A percentile compares a stretch with the other conserved stretches of the same genome.
phyloP scores from a whole-genome alignment of 2,888 invertebrate genomes.

The Metallyticus violacea region DNA sequence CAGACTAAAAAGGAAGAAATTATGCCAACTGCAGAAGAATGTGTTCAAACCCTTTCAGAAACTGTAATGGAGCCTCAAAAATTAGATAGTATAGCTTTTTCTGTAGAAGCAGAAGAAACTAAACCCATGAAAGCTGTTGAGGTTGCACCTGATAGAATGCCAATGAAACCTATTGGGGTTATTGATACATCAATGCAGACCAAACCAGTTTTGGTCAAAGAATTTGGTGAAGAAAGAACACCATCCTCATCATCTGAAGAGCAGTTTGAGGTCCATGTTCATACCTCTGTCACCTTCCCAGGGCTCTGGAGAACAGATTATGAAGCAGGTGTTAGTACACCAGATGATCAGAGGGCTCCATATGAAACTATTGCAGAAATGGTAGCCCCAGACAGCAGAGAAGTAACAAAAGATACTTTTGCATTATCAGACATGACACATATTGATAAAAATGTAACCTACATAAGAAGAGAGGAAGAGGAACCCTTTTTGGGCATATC shows the following conservation, averaged over 20 bases:
- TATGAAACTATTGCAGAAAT: too few relatives aligned
- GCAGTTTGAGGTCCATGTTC: constrained; percentile 59
- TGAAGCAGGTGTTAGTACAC: neutral
- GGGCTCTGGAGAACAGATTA: neutral
- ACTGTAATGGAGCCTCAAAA: neutral
- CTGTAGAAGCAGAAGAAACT: constrained; percentile 22
- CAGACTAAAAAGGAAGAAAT: neutral
- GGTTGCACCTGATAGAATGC: neutral
- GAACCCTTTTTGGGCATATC: too few relatives aligned
- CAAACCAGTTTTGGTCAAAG: constrained; percentile 55
- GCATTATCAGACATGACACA: too few relatives aligned
- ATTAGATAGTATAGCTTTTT: neutral
- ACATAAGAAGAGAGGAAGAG: too few relatives aligned
- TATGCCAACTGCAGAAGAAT: neutral
- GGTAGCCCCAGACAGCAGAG: too few relatives aligned
- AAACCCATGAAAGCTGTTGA: neutral
- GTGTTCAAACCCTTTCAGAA: neutral
- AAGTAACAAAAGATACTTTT: too few relatives aligned
- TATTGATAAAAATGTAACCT: too few relatives aligned
- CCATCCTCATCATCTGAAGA: constrained; percentile 44
- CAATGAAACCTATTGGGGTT: neutral
- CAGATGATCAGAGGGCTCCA: too few relatives aligned
- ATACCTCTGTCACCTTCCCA: constrained; percentile 58
- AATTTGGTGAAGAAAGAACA: constrained; percentile 43
- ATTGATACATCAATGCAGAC: constrained; percentile 54